Evolutionary conservation across 2,113 vertebrate genomes (phyloP), one percentile per base, ranked within the genome.

Genomic region (Urocolius indicus): DNA sequence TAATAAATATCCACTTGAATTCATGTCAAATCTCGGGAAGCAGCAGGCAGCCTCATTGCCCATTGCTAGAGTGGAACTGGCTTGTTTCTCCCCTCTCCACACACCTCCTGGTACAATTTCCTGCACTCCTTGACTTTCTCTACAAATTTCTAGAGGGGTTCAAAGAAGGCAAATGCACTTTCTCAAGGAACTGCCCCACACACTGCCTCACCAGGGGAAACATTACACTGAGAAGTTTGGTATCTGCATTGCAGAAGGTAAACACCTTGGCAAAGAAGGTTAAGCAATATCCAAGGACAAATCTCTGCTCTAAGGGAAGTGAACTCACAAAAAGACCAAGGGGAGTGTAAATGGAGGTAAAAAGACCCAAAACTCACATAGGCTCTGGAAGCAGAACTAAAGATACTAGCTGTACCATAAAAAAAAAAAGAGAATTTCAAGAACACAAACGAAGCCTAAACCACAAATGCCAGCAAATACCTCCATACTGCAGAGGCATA

Each of bases 221-320:
- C 26, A 61, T 49, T 84, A 67, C 73, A 63, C 32, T 34, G 19
- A 89, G 41, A 83, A 90, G 71, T 77, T 93, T 24, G 52, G 38
- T 82, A 95, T 93, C 87, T 66, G 89, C 89, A 91, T 67, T 96
- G 94, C 94, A 77, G 87, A 90, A 95, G 72, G 90, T 57, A 85
- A 95, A 87, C 75, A 94, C 87, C 76, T 88, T 94, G 84, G 80
- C 75, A 83, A 82, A 94, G 46, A 75, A 80, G 87, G 78, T 83
- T 88, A 96, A 82, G 55, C 63, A 85, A 80, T 74, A 87, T 10
- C 43, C 87, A 93, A 96, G 84, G 93, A 76, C 75, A 95, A 62
- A 93, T 73, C 75, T 89, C 81, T 71, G 41, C 59, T 91, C 88
- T 30, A 54, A 58, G 34, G 23, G 24, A 94, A 49, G 59, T 2